Percentiles rank a stretch among this genome's conserved stretches.
Evolutionary conservation across 1,140 invertebrate genomes (phyloP).

Genomic region (Scaptomyza montana): DNA sequence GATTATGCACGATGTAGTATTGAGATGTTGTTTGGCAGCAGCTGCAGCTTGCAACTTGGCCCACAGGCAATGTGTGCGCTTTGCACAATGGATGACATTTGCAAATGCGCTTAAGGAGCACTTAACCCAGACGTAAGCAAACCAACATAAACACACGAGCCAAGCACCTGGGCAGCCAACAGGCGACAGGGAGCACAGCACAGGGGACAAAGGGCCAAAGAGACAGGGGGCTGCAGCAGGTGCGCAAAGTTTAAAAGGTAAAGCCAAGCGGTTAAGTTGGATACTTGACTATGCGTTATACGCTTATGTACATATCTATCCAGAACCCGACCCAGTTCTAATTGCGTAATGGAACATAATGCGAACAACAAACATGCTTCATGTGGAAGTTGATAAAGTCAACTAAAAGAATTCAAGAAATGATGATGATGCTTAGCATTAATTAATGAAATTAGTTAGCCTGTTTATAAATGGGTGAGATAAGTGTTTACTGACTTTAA

Average conservation of each 20-base stretch:
- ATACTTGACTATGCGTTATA: not conserved
- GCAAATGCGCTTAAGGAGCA: slow-evolving; percentile 57
- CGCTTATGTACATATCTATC: not conserved
- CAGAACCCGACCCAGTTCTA: slow-evolving; percentile 2
- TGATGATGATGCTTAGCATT: slow-evolving; percentile 11
- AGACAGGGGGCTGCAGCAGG: not conserved
- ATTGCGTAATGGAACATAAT: slow-evolving; percentile 48
- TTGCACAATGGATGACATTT: slow-evolving; percentile 46
- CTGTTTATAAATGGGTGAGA: no score
- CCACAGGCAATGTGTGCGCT: slow-evolving; percentile 5
- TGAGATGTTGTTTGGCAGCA: slow-evolving; percentile 2
- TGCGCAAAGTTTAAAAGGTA: slow-evolving; percentile 28
- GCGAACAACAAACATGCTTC: slow-evolving; percentile 46
- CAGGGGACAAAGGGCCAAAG: not conserved
- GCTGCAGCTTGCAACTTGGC: not conserved
- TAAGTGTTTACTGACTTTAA: no score
- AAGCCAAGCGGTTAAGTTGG: not conserved
- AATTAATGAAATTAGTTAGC: slow-evolving; percentile 19
- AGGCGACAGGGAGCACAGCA: not conserved
- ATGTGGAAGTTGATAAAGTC: slow-evolving; percentile 35
- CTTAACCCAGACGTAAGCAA: slow-evolving; percentile 52
- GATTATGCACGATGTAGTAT: not conserved
- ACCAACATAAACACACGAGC: slow-evolving; percentile 28
- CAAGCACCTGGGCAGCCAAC: not conserved
- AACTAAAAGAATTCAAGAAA: slow-evolving; percentile 18